Evolutionary conservation across 1,140 invertebrate genomes (phyloP).

Genomic region (Aphis craccivora): DNA sequence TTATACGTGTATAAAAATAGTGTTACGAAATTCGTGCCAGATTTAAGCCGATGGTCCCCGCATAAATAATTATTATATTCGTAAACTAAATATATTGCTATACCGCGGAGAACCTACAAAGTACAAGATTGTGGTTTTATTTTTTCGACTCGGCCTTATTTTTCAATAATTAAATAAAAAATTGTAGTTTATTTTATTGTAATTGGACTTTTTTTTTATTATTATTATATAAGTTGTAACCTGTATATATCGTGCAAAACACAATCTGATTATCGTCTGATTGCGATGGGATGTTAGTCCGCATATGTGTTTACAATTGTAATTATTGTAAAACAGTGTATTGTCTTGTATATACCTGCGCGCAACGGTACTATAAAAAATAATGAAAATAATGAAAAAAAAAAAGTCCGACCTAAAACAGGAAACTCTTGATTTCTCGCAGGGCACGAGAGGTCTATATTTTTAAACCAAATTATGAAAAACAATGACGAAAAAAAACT

Average conservation of each 20-base stretch:
- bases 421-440: neutral
- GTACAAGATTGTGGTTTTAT: neutral
- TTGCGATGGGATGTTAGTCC: neutral
- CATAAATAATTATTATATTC: too few species aligned
- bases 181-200: neutral
- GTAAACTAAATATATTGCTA: neutral
- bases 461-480: conserved; percentile 17
- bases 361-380: neutral
- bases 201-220: neutral
- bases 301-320: neutral
- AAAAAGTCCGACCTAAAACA: neutral
- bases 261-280: conserved; percentile 6
- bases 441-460: neutral
- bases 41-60: neutral
- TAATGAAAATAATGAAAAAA: conserved; percentile 16
- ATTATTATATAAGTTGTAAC: neutral
- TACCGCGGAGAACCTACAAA: neutral
- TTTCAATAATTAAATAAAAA: neutral
- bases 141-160: neutral
- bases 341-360: neutral
- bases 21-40: neutral
- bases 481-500: neutral
- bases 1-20: neutral
- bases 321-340: conserved; percentile 33
- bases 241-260: neutral